A percentile compares a stretch with the other conserved stretches of the same genome.
These are phyloP conservation scores for Gymnothorax javanicus DNA, from an alignment of 2,797 vertebrate genomes.

Conservation along the genomic window DNA sequence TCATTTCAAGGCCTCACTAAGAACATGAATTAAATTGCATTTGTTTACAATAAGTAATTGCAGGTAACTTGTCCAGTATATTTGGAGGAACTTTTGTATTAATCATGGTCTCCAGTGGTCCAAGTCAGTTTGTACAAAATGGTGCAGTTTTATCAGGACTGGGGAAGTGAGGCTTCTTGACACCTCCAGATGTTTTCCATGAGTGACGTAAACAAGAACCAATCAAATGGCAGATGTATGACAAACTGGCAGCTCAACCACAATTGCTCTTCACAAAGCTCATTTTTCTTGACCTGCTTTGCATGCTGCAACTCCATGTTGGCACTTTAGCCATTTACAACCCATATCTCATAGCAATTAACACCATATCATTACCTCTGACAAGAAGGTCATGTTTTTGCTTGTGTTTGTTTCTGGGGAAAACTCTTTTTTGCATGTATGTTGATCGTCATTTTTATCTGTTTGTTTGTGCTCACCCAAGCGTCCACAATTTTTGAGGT, in stretches of 20 bases:
- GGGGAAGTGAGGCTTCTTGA: neutral
- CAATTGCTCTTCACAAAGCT: neutral
- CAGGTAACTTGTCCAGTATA: neutral
- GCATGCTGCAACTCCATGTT: neutral
- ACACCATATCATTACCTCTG: too few relatives aligned
- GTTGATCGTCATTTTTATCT: too few relatives aligned
- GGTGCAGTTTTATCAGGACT: neutral
- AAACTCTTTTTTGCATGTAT: too few relatives aligned
- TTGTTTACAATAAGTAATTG: neutral
- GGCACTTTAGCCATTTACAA: neutral
- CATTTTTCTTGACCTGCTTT: neutral
- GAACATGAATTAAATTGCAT: neutral
- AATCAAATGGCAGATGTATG: neutral
- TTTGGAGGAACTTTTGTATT: neutral
- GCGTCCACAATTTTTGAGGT: too few relatives aligned
- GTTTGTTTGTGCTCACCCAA: too few relatives aligned
- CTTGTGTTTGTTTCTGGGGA: too few relatives aligned
- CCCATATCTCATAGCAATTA: neutral
- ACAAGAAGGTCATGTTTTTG: neutral
- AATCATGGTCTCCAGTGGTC: neutral
- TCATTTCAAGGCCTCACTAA: neutral
- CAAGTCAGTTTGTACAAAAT: neutral
- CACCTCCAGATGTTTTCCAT: neutral
- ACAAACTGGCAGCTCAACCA: neutral
- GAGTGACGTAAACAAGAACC: neutral